Percentiles rank a stretch among this genome's conserved stretches.
Conservation (phyloP, 2,113 vertebrate genomes). For the Neopipo cinnamomea region DNA sequence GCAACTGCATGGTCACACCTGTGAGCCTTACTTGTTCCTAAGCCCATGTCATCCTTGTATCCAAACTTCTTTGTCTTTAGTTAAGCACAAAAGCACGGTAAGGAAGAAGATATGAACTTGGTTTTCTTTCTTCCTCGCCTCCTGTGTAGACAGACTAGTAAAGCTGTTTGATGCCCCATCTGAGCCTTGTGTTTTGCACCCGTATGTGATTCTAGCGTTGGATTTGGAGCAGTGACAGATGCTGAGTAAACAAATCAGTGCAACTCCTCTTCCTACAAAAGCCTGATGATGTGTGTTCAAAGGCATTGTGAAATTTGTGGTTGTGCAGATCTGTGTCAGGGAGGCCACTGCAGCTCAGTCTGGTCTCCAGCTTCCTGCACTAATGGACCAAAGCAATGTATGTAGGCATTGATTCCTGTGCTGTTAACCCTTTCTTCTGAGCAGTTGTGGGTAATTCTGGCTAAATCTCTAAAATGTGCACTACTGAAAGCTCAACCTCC, state of each 20-base stretch:
- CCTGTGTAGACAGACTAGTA: background rate
- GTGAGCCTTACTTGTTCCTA: background rate
- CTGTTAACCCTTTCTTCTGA: background rate
- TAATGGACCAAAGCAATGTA: background rate
- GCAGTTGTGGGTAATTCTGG: background rate
- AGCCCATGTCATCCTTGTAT: background rate
- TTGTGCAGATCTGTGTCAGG: background rate
- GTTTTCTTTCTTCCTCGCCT: background rate
- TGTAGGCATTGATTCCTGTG: background rate
- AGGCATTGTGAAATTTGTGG: background rate
- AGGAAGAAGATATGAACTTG: background rate
- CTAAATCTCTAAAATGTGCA: background rate
- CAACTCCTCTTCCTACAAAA: background rate
- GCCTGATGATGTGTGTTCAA: background rate
- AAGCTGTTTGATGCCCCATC: background rate
- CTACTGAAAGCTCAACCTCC: background rate
- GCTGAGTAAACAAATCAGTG: background rate
- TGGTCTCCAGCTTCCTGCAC: background rate
- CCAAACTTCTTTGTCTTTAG: background rate
- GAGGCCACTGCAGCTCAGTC: background rate
- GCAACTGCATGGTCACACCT: background rate
- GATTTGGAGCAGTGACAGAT: background rate
- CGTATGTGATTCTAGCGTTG: fast-evolving
- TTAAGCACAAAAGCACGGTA: background rate
- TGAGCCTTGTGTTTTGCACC: background rate